phyloP scores from a whole-genome alignment of 2,888 invertebrate species.

The Congeria kusceri region DNA sequence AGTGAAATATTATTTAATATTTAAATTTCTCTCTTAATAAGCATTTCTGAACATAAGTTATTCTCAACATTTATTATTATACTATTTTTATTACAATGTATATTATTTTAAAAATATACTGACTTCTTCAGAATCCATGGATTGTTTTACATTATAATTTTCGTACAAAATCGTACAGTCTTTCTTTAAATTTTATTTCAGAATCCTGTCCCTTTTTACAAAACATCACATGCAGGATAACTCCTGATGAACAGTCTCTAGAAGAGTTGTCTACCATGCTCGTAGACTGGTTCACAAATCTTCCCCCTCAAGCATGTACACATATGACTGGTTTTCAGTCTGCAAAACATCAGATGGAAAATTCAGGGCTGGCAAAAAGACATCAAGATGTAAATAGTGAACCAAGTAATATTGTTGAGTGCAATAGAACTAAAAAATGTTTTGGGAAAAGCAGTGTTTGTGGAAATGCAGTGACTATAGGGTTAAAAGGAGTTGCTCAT shows the following conservation, averaged over 20 bases:
- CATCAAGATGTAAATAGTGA: not conserved
- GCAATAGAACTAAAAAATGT: not conserved
- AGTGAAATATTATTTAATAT: too few relatives aligned
- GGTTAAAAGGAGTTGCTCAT: too few relatives aligned
- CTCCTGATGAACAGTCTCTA: conserved; percentile 42
- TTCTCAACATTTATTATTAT: too few relatives aligned
- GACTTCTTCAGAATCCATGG: too few relatives aligned
- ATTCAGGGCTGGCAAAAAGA: not conserved
- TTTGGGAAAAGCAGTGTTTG: too few relatives aligned
- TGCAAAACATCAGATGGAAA: not conserved
- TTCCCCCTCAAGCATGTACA: conserved; percentile 12
- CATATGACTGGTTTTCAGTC: not conserved
- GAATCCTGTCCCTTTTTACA: conserved; percentile 37
- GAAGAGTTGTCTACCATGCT: conserved; percentile 50
- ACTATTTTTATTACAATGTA: too few relatives aligned
- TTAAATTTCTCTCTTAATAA: too few relatives aligned
- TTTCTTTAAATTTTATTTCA: conserved; percentile 41
- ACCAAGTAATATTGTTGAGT: not conserved
- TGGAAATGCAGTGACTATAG: too few relatives aligned
- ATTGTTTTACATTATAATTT: too few relatives aligned
- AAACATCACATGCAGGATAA: conserved; percentile 65
- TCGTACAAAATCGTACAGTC: too few relatives aligned
- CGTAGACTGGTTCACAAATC: conserved; percentile 40
- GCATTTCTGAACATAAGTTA: too few relatives aligned
- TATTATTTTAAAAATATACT: too few relatives aligned